Evolutionary conservation across 2,113 vertebrate genomes (phyloP), one percentile per base, ranked within the genome.

Genomic region (Chaetodon auriga): DNA sequence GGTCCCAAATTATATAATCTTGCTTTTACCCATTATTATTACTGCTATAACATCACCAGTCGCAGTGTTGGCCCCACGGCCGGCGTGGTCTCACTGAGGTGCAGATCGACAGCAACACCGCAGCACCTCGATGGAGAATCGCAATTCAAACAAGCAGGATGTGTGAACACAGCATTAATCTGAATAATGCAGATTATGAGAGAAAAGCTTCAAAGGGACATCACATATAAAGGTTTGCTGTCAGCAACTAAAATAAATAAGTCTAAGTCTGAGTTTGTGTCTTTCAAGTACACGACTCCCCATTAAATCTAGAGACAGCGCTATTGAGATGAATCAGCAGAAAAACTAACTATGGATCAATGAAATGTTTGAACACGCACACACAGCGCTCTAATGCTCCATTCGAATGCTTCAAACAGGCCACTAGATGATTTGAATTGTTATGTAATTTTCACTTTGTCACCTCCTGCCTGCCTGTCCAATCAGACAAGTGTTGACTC

Each of bases 221-320:
- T 77, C 21, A 71, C 4, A 25, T 21, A 46, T 6, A 30, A 66
- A 13, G 46, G 38, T 38, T 16, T 46, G 15, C 19, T 55, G 68
- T 82, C 79, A 81, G 63, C 60, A 62, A 11, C 62, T 14, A 7
- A 63, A 53, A 78, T 48, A 25, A 78, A 81, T 63, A 68, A 81
- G 41, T 35, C 25, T 30, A 41, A 38, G 43, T 54, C 55, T 46
- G 23, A 87, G 46, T 48, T 19, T 75, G 14, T 43, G 58, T 48
- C 71, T 82, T 68, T 54, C 41, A 70, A 73, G 49, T 23, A 13
- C 43, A 79, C 30, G 48, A 66, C 73, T 48, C 43, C 21, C 23
- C 14, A 41, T 45, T 43, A 73, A 75, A 61, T 68, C 30, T 75
- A 45, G 65, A 79, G 54, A 46, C 58, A 65, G 54, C 57, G 55